Conservation (phyloP, 2,113 vertebrate species). For the Ophthalmolycus amberensis region DNA sequence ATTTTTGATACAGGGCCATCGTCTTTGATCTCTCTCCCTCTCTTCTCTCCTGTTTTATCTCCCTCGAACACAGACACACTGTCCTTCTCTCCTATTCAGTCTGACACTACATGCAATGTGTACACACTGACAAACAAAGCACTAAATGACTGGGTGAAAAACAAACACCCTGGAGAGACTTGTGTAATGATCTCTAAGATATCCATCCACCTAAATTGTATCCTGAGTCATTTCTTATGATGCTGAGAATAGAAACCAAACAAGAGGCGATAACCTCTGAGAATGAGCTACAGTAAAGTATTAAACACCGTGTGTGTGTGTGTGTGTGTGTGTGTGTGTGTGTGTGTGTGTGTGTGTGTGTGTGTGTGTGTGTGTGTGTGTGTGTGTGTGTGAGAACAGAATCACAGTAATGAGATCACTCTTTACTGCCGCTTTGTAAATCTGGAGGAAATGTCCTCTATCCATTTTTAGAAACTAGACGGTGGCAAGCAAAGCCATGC, state of each 20-base stretch:
- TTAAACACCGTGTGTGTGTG: conserved; percentile 27
- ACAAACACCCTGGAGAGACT: conserved; percentile 19
- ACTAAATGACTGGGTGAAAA: conserved; percentile 11
- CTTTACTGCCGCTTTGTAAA: conserved; percentile 38
- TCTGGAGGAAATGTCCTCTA: conserved; percentile 53
- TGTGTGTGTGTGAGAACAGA: conserved; percentile 40
- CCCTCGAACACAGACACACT: conserved; percentile 37
- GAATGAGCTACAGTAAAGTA: conserved; percentile 37
- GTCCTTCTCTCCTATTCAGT: conserved; percentile 17
- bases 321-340: background rate
- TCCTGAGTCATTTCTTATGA: conserved; percentile 43
- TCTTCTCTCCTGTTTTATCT: conserved; percentile 42
- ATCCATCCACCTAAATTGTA: conserved; percentile 44
- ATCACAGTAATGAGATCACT: conserved; percentile 55
- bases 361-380: background rate
- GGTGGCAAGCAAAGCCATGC: conserved; percentile 36
- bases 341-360: conserved; percentile 18
- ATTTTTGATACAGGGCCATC: conserved; percentile 57
- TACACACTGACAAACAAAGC: conserved; percentile 24
- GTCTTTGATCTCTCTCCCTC: conserved; percentile 61
- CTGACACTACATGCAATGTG: conserved; percentile 43
- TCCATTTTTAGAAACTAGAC: conserved; percentile 64
- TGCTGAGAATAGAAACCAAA: conserved; percentile 41
- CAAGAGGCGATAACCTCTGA: conserved; percentile 28
- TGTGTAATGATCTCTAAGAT: conserved; percentile 37